Evolutionary conservation across 2,113 vertebrate species (phyloP), one percentile per base, ranked within the genome.

Genomic region (Ceyx cyanopectus): DNA sequence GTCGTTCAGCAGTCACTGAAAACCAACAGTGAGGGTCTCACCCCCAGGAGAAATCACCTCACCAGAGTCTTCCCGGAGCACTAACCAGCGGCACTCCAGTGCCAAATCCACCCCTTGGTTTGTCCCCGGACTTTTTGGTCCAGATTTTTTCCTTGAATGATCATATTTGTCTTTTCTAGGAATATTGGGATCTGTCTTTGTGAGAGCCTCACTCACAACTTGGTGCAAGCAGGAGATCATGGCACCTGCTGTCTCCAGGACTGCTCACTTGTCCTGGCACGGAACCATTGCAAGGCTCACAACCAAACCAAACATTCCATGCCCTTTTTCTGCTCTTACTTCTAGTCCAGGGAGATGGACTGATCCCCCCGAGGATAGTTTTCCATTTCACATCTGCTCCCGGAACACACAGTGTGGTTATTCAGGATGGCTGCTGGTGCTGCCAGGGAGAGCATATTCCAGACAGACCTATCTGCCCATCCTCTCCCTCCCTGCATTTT

Each of bases 331-430:
- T 40, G 16, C 29, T 27, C 24, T 40, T 26, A 9, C 24, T 70
- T 54, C 37, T 50, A 20, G 34, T 5, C 14, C 65, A 26, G 57
- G 65, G 77, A 50, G 46, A 26, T 8, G 8, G 29, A 6, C 20
- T 19, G 7, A 2, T 14, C 17, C 8, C n/a, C 8, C 15, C 5
- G 40, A 40, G 29, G n/a, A 54, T 3, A 17, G 58, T 14, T n/a
- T 77, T 40, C 46, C 22, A 20, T 34, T 76, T 21, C 40, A 7
- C 63, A 11, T 23, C 37, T 21, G 20, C 22, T 67, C 29, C 63
- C 1, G 26, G 65, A 30, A 3, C 1, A 0, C 12, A 1, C 8
- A 20, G 5, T 12, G 3, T 3, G 12, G 30, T 21, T n/a, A 8
- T 1, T 32, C 37, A 1, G 11, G 12, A 20, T 10, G 54, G 21